These are phyloP conservation scores for Diaperis boleti DNA, from an alignment of 2,888 invertebrate species.

Conservation along the genomic window DNA sequence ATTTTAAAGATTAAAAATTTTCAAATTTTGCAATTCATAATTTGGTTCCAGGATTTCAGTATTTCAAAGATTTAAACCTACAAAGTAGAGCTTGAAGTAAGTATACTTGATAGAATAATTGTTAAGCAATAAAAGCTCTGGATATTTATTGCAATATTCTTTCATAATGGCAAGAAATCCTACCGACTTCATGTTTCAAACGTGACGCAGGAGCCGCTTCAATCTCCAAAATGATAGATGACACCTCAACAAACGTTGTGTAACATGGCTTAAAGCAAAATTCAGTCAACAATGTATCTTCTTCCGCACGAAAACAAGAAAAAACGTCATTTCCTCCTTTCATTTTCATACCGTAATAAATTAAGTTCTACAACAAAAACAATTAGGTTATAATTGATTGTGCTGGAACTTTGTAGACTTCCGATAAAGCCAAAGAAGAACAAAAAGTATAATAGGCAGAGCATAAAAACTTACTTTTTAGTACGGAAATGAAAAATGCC, in stretches of 20 bases:
- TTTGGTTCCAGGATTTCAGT: no score
- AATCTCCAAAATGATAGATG: conserved; percentile 6
- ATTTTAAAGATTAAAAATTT: no score
- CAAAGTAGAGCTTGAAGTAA: no score
- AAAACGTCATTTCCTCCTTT: neutral
- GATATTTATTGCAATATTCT: no score
- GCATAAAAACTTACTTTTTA: conserved; percentile 13
- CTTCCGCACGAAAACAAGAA: neutral
- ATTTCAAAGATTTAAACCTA: no score
- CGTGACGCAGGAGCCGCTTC: neutral
- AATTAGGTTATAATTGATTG: conserved; percentile 19
- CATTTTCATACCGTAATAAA: neutral
- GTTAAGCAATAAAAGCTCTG: no score
- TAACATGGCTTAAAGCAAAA: neutral
- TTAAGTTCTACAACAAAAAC: conserved; percentile 4
- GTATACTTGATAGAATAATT: no score
- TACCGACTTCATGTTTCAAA: neutral
- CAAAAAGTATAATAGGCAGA: conserved; percentile 9
- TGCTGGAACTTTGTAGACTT: neutral
- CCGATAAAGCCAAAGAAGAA: conserved; percentile 19
- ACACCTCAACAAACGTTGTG: neutral
- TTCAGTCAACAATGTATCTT: neutral
- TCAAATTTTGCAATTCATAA: no score
- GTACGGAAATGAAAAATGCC: conserved; percentile 33
- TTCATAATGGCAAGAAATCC: no score